A percentile compares a stretch with the other conserved stretches of the same genome.
Conservation (phyloP, 2,888 invertebrate species). For the Pseudococcus longispinus region DNA sequence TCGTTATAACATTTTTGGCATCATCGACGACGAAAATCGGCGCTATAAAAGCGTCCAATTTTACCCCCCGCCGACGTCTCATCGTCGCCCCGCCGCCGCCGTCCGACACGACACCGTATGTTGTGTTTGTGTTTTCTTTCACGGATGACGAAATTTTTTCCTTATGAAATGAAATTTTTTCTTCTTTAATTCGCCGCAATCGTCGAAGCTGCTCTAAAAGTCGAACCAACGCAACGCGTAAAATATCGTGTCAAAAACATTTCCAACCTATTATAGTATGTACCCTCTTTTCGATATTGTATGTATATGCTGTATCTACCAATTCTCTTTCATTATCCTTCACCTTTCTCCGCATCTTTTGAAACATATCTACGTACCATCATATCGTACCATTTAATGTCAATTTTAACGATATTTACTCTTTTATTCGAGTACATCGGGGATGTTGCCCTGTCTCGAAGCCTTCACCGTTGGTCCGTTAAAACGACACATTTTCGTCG, state of each 20-base stretch:
- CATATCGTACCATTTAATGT: neutral
- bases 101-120: neutral
- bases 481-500: conserved; percentile 9
- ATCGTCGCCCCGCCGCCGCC: neutral
- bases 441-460: neutral
- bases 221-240: neutral
- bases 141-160: conserved; percentile 4
- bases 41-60: conserved; percentile 30
- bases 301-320: neutral
- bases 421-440: neutral
- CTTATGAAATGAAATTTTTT: neutral
- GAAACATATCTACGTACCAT: neutral
- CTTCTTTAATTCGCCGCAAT: neutral
- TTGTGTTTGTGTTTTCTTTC: neutral
- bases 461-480: neutral
- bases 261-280: neutral
- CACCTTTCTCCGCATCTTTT: neutral
- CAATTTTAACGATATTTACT: conserved; percentile 34
- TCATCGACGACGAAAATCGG: conserved; percentile 15
- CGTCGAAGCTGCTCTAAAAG: neutral
- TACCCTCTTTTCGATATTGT: neutral
- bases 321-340: neutral
- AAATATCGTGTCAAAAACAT: neutral
- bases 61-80: neutral
- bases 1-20: conserved; percentile 28